phyloP scores from a whole-genome alignment of 1,140 invertebrate species.

The Achroia grisella region DNA sequence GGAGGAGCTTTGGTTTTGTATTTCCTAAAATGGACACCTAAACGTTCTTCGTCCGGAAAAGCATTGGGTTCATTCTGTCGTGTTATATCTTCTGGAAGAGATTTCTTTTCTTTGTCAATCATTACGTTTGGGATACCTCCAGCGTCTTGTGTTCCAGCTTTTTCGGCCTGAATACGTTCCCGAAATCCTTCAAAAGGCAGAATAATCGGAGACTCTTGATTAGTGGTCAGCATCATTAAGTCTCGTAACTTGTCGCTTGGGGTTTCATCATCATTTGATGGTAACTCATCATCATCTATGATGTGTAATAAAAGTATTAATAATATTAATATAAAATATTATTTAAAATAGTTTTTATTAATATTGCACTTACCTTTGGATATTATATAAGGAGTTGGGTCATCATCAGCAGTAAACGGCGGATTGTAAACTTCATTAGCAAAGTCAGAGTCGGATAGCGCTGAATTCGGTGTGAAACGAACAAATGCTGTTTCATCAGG shows the following conservation, averaged over 20 bases:
- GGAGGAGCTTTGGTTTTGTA: slow-evolving; percentile 45
- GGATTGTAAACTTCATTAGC: slow-evolving; percentile 87
- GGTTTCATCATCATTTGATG: slow-evolving; percentile 22
- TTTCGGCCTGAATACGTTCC: slow-evolving; percentile 51
- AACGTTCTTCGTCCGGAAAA: slow-evolving; percentile 46
- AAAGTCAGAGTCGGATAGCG: slow-evolving; percentile 78
- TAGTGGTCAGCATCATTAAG: slow-evolving; percentile 41
- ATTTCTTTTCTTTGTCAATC: slow-evolving; percentile 60
- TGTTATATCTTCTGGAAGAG: slow-evolving; percentile 25
- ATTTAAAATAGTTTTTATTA: neutral
- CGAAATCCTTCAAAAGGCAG: slow-evolving; percentile 59
- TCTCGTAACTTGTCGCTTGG: slow-evolving; percentile 56
- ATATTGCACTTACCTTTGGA: slow-evolving; percentile 33
- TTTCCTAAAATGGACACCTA: slow-evolving; percentile 57
- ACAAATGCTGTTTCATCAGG: slow-evolving; percentile 83
- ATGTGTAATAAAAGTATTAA: neutral
- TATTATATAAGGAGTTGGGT: slow-evolving; percentile 33
- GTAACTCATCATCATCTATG: neutral
- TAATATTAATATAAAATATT: neutral
- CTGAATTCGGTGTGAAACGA: slow-evolving; percentile 83
- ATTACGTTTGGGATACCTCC: slow-evolving; percentile 19
- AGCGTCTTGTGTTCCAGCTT: slow-evolving; percentile 18
- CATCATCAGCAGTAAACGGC: slow-evolving; percentile 59
- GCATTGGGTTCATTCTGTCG: slow-evolving; percentile 22
- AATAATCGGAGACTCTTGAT: slow-evolving; percentile 46